These are phyloP conservation scores for Fragum whitleyi DNA, from an alignment of 2,888 invertebrate species.

Conservation along the genomic window DNA sequence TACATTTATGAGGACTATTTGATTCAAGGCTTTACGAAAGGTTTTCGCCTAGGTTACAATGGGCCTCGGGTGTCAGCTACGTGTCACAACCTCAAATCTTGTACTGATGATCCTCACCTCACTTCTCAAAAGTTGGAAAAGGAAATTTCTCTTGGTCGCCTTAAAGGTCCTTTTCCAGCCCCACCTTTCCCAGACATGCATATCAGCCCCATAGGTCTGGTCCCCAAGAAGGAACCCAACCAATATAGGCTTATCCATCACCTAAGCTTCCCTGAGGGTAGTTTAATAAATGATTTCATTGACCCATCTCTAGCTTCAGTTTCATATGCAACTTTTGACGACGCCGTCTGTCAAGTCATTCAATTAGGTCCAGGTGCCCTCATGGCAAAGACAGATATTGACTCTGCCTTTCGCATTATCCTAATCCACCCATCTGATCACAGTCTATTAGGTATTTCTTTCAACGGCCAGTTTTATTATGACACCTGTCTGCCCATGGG, in stretches of 20 bases:
- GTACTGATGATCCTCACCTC: neutral
- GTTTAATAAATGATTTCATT: too few relatives aligned
- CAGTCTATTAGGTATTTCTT: constrained; percentile 49
- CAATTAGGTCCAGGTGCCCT: constrained; percentile 23
- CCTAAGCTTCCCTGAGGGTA: constrained; percentile 13
- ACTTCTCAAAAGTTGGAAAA: neutral
- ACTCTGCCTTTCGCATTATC: constrained; percentile 53
- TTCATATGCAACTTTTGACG: neutral
- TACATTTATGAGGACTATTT: neutral
- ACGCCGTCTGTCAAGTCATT: constrained; percentile 21
- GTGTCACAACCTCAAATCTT: neutral
- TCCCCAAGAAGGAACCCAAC: constrained; percentile 44
- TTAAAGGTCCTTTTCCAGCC: neutral
- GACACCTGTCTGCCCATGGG: constrained; percentile 59
- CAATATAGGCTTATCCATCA: constrained; percentile 54
- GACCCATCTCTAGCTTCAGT: too few relatives aligned
- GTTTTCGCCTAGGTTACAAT: neutral
- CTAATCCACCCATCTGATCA: constrained; percentile 53
- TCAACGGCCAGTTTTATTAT: constrained; percentile 38
- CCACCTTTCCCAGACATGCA: neutral
- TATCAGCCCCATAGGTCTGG: constrained; percentile 6
- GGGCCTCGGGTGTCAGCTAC: neutral
- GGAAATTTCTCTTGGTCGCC: neutral
- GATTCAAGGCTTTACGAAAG: neutral
- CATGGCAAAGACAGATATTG: constrained; percentile 53